phyloP scores from a whole-genome alignment of 2,113 vertebrate species.

The Pterocles gutturalis region DNA sequence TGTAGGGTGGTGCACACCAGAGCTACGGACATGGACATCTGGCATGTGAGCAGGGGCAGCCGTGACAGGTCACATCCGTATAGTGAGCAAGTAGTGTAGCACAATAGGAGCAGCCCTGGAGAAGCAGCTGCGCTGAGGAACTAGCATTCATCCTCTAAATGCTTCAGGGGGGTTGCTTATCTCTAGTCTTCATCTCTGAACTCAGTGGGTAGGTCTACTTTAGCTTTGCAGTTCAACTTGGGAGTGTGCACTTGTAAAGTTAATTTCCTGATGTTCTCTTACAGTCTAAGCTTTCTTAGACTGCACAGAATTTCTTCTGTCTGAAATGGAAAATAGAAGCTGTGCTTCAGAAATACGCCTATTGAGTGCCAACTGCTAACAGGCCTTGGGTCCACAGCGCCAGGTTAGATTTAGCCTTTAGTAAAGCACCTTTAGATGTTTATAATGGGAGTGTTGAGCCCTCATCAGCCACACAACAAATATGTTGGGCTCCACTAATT shows the following conservation, averaged over 20 bases:
- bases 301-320: neutral
- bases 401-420: neutral
- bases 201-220: neutral
- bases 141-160: neutral
- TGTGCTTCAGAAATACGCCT: neutral
- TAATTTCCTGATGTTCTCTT: neutral
- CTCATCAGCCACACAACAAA: neutral
- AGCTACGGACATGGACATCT: neutral
- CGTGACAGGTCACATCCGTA: fast-evolving
- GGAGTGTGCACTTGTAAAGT: neutral
- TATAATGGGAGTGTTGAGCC: neutral
- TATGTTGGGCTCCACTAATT: fast-evolving
- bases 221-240: neutral
- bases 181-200: neutral
- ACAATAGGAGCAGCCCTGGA: neutral
- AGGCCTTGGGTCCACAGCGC: neutral
- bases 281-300: neutral
- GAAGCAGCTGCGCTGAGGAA: neutral
- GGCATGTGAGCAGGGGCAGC: neutral
- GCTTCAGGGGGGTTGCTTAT: neutral
- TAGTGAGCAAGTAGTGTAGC: neutral
- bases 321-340: neutral
- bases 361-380: fast-evolving
- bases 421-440: neutral
- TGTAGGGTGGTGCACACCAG: neutral